phyloP scores from a whole-genome alignment of 2,797 vertebrate genomes.

The Austrolebias charrua region DNA sequence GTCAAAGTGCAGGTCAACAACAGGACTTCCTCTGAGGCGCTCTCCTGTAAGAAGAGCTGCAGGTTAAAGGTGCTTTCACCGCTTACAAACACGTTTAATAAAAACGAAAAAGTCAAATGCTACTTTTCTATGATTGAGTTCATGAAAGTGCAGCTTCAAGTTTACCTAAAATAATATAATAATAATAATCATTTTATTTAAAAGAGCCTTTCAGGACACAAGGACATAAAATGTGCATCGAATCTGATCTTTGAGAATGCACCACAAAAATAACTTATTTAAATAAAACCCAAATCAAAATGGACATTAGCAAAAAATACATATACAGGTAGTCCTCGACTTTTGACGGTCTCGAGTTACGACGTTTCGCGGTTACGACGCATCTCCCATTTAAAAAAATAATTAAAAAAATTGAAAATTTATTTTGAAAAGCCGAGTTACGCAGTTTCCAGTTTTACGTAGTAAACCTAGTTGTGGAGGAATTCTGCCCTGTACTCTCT shows the following conservation, averaged over 20 bases:
- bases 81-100: slow-evolving; percentile 7
- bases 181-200: too few species aligned
- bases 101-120: slow-evolving; percentile 16
- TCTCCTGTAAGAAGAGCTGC: slow-evolving; percentile 50
- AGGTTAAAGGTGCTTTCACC: slow-evolving; percentile 54
- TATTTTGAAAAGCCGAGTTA: too few species aligned
- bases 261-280: slow-evolving; percentile 22
- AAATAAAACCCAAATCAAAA: not conserved
- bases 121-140: slow-evolving; percentile 20
- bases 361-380: too few species aligned
- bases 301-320: not conserved
- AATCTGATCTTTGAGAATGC: not conserved
- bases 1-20: slow-evolving; percentile 38
- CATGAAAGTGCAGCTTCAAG: slow-evolving; percentile 9
- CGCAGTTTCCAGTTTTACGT: too few species aligned
- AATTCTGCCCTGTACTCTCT: too few species aligned
- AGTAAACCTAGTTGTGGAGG: too few species aligned
- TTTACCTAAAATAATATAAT: slow-evolving; percentile 13
- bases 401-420: too few species aligned
- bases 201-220: too few species aligned
- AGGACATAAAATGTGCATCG: too few species aligned
- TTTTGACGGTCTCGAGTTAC: too few species aligned
- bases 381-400: too few species aligned
- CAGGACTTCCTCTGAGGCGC: slow-evolving; percentile 51
- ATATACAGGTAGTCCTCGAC: too few species aligned